These are phyloP conservation scores for Proteles cristata DNA, from an alignment of 2,113 vertebrate genomes.

Conservation along the genomic window DNA sequence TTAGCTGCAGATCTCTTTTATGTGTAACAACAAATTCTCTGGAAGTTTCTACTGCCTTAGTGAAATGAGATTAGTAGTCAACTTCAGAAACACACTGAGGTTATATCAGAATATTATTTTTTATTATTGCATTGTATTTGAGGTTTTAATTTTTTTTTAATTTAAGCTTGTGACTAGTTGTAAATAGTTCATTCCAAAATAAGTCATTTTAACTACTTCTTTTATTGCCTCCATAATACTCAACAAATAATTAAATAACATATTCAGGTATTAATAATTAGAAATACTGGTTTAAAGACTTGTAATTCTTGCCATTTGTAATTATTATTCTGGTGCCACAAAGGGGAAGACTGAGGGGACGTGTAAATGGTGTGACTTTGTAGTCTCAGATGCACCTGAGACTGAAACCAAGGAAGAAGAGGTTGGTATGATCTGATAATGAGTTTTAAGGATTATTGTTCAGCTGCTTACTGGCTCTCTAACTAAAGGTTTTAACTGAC, in stretches of 20 bases:
- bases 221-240: background rate
- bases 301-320: background rate
- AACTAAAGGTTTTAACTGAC: background rate
- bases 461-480: background rate
- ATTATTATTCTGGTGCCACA: background rate
- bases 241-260: slow-evolving; percentile 4
- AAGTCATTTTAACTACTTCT: background rate
- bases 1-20: slow-evolving; percentile 1
- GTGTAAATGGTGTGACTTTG: background rate
- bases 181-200: background rate
- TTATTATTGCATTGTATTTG: slow-evolving; percentile 2
- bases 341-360: background rate
- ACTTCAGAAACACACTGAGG: background rate
- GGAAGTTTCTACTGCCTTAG: background rate
- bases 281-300: background rate
- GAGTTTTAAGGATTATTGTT: background rate
- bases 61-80: background rate
- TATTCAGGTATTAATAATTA: background rate
- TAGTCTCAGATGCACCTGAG: background rate
- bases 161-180: background rate
- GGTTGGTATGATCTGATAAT: background rate
- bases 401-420: background rate
- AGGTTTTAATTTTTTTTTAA: background rate
- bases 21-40: background rate
- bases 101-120: background rate